Percentiles rank a stretch among this genome's conserved stretches.
These are phyloP conservation scores for Gryllus longicercus DNA, from an alignment of 2,888 invertebrate genomes.

Conservation along the genomic window DNA sequence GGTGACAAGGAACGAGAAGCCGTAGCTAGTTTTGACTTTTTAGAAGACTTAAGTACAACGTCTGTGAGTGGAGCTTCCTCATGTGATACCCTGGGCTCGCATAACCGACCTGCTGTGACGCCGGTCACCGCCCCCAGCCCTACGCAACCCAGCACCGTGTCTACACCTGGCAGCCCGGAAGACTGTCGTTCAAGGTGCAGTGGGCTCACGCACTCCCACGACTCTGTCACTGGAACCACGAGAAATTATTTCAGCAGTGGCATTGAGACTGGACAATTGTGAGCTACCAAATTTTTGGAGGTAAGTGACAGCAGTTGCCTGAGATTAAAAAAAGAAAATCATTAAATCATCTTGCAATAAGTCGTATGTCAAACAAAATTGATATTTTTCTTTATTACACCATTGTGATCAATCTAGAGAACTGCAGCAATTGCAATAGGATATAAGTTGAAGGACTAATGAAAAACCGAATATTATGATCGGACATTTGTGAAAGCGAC, in stretches of 20 bases:
- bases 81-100: conserved; percentile 32
- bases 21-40: conserved; percentile 75
- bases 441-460: no score
- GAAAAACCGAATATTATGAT: no score
- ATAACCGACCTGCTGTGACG: conserved; percentile 32
- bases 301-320: no score
- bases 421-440: no score
- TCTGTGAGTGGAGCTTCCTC: conserved; percentile 41
- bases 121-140: neutral
- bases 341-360: no score
- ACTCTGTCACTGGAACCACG: conserved; percentile 35
- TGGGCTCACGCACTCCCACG: conserved; percentile 39
- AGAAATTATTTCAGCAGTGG: neutral
- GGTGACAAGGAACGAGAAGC: conserved; percentile 74
- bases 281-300: neutral
- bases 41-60: conserved; percentile 60
- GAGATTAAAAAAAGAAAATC: no score
- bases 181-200: conserved; percentile 38
- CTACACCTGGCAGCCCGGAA: conserved; percentile 34
- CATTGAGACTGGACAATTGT: neutral
- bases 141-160: neutral
- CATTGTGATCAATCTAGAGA: no score
- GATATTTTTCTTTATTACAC: no score
- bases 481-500: no score
- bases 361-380: no score